Conservation (phyloP, 2,113 vertebrate genomes). For the Amia ocellicauda region DNA sequence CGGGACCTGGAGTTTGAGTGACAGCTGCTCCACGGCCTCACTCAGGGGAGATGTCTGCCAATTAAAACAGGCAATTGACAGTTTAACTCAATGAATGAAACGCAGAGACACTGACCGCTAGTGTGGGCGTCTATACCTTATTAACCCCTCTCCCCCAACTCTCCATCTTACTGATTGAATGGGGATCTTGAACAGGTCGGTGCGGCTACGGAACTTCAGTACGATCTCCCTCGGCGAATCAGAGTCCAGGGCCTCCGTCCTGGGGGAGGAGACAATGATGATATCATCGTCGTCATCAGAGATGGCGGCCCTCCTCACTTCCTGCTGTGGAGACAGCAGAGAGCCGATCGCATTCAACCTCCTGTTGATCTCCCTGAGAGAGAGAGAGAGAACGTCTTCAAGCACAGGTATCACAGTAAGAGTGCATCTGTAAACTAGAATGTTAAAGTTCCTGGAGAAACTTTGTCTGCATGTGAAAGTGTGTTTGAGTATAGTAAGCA, state of each 20-base stretch:
- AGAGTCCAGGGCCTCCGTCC: background rate
- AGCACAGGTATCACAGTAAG: too few relatives aligned
- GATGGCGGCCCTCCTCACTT: background rate
- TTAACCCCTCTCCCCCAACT: background rate
- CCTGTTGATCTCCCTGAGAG: slow-evolving; percentile 53
- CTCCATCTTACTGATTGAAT: slow-evolving; percentile 52
- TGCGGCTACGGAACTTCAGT: slow-evolving; percentile 62
- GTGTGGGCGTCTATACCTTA: background rate
- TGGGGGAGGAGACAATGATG: slow-evolving; percentile 30
- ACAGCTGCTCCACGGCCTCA: slow-evolving; percentile 49
- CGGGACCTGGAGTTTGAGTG: slow-evolving; percentile 52
- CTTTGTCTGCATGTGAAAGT: too few relatives aligned
- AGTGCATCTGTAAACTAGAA: too few relatives aligned
- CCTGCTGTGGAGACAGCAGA: slow-evolving; percentile 37
- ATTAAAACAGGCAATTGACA: slow-evolving; percentile 1
- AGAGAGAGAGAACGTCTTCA: too few relatives aligned
- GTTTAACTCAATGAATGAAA: too few relatives aligned
- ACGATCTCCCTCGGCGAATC: slow-evolving; percentile 42
- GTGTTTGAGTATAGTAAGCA: too few relatives aligned
- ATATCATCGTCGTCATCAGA: slow-evolving; percentile 30
- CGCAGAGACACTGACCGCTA: background rate
- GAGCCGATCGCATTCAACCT: slow-evolving; percentile 47
- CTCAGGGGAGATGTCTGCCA: slow-evolving; percentile 54
- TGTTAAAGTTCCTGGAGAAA: too few relatives aligned
- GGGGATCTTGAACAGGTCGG: slow-evolving; percentile 55